Evolutionary conservation across 1,140 invertebrate species (phyloP), one percentile per base, ranked within the genome.

Genomic region (Acromyrmex heyeri): DNA sequence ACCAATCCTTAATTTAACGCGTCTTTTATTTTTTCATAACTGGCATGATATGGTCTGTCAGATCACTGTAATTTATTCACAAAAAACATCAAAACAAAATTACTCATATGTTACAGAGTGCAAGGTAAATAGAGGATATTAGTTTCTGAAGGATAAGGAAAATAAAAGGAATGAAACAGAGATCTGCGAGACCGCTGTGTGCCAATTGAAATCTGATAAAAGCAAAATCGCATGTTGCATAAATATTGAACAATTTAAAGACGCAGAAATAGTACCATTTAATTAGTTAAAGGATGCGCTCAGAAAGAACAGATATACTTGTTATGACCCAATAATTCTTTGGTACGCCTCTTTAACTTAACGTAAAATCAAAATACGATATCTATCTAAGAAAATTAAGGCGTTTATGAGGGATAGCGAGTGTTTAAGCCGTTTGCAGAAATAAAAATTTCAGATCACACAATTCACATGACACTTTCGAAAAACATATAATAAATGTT

Each of bases 391-490:
- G 70, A 88, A 88, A 88, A 73, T 64, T 50, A 88, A 88, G 76
- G 44, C 86, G 59, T 86, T 79, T 86, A 87, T 65, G 59, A 85
- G 59, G 61, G 76, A 57, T 87, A 87, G 82, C 61, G 34, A 30
- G 79, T 91, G 89, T 91, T 91, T 87, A 89, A 91, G 87, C 89
- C 83, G 79, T 78, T 89, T 85, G 75, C 67, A 77, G 64, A 65
- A 27, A 16, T 34, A 48, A 81, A 72, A 73, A 70, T 64, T 64
- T 53, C 14, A 21, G 0, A 16, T 77, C 18, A 50, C 21, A 83
- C 67, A 81, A 70, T 44, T n/a, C 61, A 21, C 38, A 48, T 78
- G 44, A 72, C 27, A 21, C 69, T 34, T 27, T 57, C 38, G 14
- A 62, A 21, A n/a, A 79, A 14, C 48, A 0, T n/a, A 62, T 3